Conservation (phyloP, 2,888 invertebrate genomes). For the Sinohyriopsis cumingii region DNA sequence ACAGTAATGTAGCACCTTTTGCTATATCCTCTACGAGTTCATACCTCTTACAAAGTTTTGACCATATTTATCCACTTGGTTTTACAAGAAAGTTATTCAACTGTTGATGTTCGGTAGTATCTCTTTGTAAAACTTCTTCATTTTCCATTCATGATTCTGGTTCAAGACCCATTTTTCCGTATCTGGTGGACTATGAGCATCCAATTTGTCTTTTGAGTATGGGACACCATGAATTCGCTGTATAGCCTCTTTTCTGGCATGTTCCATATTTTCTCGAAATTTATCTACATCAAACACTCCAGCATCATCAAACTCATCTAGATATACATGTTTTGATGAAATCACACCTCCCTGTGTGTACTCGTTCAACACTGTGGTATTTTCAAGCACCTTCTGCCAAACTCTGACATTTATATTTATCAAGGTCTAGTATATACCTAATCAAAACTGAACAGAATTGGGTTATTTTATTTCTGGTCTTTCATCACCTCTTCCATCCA, state of each 20-base stretch:
- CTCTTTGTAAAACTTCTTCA: background rate
- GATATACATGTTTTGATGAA: background rate
- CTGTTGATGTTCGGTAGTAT: background rate
- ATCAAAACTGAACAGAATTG: slow-evolving; percentile 4
- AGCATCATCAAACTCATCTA: too few relatives aligned
- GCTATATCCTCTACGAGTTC: background rate
- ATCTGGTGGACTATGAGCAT: background rate
- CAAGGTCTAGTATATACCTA: slow-evolving; percentile 11
- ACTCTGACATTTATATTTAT: slow-evolving; percentile 8
- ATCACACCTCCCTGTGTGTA: slow-evolving; percentile 11
- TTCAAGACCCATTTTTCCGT: slow-evolving; percentile 1
- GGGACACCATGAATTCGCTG: background rate
- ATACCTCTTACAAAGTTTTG: slow-evolving; percentile 1
- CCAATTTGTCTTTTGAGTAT: background rate
- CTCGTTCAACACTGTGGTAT: slow-evolving; percentile 15
- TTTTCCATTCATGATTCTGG: background rate
- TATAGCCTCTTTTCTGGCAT: slow-evolving; percentile 7
- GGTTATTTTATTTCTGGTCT: slow-evolving; percentile 8
- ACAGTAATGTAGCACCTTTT: background rate
- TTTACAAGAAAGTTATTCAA: background rate
- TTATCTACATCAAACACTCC: slow-evolving; percentile 5
- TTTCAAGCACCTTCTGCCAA: slow-evolving; percentile 13
- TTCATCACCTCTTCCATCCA: slow-evolving; percentile 12
- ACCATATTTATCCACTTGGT: background rate
- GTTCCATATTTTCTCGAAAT: slow-evolving; percentile 14